phyloP scores from a whole-genome alignment of 2,113 vertebrate genomes.

The Carettochelys insculpta region DNA sequence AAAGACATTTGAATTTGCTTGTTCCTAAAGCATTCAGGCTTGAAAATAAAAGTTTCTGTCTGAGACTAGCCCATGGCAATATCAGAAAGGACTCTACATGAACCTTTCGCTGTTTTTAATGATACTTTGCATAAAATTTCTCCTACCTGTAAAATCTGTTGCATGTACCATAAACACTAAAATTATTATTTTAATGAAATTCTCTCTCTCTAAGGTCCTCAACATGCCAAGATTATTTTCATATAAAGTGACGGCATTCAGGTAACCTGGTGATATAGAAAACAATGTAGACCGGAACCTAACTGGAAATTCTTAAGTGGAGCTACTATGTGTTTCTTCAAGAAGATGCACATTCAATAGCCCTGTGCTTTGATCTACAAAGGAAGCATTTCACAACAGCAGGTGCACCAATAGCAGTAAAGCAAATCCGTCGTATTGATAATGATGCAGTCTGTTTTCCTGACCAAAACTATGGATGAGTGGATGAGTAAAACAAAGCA shows the following conservation, averaged over 20 bases:
- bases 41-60: neutral
- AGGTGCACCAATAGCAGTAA: neutral
- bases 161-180: neutral
- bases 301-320: neutral
- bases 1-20: neutral
- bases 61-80: neutral
- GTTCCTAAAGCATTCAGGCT: neutral
- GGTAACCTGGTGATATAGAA: neutral
- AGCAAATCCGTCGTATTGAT: neutral
- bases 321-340: neutral
- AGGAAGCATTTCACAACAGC: neutral
- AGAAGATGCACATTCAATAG: neutral
- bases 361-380: neutral
- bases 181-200: neutral
- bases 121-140: neutral
- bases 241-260: neutral
- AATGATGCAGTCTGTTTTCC: neutral
- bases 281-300: neutral
- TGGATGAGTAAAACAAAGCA: neutral
- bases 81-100: neutral
- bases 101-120: neutral
- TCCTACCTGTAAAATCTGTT: neutral
- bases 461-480: neutral
- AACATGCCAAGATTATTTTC: neutral
- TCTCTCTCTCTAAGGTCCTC: neutral